phyloP scores from a whole-genome alignment of 1,140 invertebrate species.

The Eubasilissa regina region DNA sequence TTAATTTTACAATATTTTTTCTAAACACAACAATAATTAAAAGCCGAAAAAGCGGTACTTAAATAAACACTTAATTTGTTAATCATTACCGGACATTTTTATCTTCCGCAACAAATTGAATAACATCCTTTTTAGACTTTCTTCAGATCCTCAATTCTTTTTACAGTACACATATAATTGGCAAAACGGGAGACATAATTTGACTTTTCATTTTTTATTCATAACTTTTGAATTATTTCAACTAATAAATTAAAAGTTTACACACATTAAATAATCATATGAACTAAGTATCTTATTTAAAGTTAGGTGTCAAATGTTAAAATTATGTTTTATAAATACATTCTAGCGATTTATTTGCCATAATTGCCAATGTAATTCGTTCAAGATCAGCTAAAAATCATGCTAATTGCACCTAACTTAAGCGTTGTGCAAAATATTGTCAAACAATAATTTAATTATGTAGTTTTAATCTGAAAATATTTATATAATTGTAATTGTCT shows the following conservation, averaged over 20 bases:
- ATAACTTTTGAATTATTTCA: slow-evolving; percentile 22
- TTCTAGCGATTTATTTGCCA: no score
- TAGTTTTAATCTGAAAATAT: no score
- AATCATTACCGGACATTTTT: no score
- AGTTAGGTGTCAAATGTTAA: background rate
- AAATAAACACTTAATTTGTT: no score
- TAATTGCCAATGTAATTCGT: no score
- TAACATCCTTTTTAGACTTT: background rate
- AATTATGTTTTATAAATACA: no score
- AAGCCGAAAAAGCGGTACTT: background rate
- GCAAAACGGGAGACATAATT: slow-evolving; percentile 58
- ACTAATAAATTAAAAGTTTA: slow-evolving; percentile 43
- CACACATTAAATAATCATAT: slow-evolving; percentile 8
- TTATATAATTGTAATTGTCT: no score
- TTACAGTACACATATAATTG: slow-evolving; percentile 59
- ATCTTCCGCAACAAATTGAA: background rate
- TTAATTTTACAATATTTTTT: background rate
- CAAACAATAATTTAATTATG: no score
- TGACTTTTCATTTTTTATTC: slow-evolving; percentile 27
- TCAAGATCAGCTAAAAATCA: no score
- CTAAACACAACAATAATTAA: slow-evolving; percentile 14
- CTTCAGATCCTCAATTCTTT: slow-evolving; percentile 39
- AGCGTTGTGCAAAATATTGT: no score
- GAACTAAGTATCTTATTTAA: slow-evolving; percentile 3
- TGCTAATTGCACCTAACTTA: no score